Conservation (phyloP, 2,113 vertebrate genomes). For the Cervus canadensis region DNA sequence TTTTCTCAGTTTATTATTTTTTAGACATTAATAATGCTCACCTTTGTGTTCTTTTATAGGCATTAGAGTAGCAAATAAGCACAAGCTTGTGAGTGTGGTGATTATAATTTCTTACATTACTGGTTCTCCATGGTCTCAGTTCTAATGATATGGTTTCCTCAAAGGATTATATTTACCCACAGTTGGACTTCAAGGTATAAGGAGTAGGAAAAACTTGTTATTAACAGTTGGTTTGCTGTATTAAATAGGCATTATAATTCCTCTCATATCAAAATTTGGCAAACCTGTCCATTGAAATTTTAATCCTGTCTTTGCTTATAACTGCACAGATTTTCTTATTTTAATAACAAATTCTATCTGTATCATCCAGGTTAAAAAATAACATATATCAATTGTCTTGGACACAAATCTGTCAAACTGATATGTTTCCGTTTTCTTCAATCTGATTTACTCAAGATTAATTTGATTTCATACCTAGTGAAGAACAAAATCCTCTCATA, state of each 20-base stretch:
- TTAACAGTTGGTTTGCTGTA: neutral
- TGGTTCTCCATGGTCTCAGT: neutral
- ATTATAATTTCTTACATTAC: slow-evolving; percentile 26
- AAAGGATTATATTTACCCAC: neutral
- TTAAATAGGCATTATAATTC: slow-evolving; percentile 40
- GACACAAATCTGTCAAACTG: slow-evolving; percentile 35
- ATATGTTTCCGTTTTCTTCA: slow-evolving; percentile 30
- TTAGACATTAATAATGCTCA: slow-evolving; percentile 6
- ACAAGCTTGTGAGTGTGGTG: neutral
- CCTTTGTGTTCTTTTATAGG: slow-evolving; percentile 15
- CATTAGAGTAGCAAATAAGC: neutral
- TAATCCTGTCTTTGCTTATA: slow-evolving; percentile 37
- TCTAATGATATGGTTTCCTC: neutral
- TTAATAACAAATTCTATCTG: slow-evolving; percentile 48
- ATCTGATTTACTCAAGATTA: slow-evolving; percentile 49
- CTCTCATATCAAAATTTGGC: neutral
- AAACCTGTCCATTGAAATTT: neutral
- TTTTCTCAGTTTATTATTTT: neutral
- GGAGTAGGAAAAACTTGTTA: neutral
- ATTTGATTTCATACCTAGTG: slow-evolving; percentile 43
- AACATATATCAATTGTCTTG: slow-evolving; percentile 23
- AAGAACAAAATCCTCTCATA: slow-evolving; percentile 13
- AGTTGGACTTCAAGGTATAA: neutral
- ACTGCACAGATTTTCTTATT: slow-evolving; percentile 36
- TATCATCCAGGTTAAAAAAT: slow-evolving; percentile 43